Base-by-base conservation (phyloP, 2,888 invertebrate genomes). In the Dromius quadrimaculatus region DNA sequence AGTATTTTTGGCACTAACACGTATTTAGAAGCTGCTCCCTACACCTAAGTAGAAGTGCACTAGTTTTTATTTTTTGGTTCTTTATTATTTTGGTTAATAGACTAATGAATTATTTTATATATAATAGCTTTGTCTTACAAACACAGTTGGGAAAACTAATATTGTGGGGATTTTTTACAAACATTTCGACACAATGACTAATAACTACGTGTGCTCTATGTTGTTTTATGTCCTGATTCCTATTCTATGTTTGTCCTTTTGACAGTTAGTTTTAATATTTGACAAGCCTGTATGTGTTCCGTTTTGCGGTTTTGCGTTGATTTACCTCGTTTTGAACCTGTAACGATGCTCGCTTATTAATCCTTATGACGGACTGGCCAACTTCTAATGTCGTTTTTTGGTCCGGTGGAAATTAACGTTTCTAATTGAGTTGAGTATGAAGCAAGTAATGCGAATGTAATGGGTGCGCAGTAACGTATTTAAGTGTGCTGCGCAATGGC, bases 11-110 rank as follows among this genome's bases (percentile, higher is more conserved):
- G 68, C 68, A 68, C 68, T 68, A 34, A 45, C 59, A 59, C 59
- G 20, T 57, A 43, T 57, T 59, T 66, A 57, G 57, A 59, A 68
- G 68, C 68, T 68, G 68, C 68, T 68, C 68, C 68, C 68, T 68
- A 68, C 45, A 59, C 59, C 22, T 17, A 59, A 41, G 43, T 62
- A 62, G 62, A 62, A 41, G 43, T 62, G 62, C 62, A 62, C 62
- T 43, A n/a, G n/a, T n/a, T 41, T 9, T 62, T 38, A 38, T 41
- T 41, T 41, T 41, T 62, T 62, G 11, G 11, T 41, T 62, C 11
- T 50, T 50, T 34, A 19, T 19, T 59, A 59, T 59, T 59, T 19
- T 62, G 23, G 41, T 38, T 57, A 61, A 38, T 61, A 61, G 61
- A 11, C 61, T 38, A 61, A 62, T 23, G 34, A 62, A 41, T 38